Evolutionary conservation across 2,797 vertebrate species (phyloP).

Genomic region (Paratrypauchen microcephalus): DNA sequence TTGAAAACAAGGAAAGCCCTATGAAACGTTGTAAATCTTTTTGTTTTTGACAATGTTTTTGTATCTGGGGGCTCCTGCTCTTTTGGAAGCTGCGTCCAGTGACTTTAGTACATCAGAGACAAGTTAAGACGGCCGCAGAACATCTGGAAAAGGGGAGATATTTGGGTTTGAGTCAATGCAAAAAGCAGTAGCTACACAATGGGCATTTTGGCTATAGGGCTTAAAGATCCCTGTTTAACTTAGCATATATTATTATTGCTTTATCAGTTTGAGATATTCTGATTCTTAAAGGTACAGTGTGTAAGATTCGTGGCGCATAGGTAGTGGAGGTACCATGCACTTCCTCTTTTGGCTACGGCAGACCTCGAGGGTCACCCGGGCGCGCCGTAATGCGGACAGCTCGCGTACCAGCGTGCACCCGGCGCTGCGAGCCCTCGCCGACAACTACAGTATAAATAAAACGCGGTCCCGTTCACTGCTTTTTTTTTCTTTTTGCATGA

Average conservation of each 20-base stretch:
- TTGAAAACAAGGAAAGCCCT: slow-evolving; percentile 64
- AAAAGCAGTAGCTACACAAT: slow-evolving; percentile 77
- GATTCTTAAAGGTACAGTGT: too few relatives aligned
- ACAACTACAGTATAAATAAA: too few relatives aligned
- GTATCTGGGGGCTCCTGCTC: slow-evolving; percentile 50
- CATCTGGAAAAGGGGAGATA: slow-evolving; percentile 72
- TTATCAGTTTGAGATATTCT: slow-evolving; percentile 41
- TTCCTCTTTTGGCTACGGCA: too few relatives aligned
- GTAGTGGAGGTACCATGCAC: too few relatives aligned
- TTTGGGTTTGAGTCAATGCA: slow-evolving; percentile 66
- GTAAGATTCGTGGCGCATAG: too few relatives aligned
- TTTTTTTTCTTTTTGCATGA: too few relatives aligned
- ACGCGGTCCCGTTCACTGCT: too few relatives aligned
- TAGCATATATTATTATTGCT: slow-evolving; percentile 58
- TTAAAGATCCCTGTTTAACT: slow-evolving; percentile 62
- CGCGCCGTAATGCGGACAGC: too few relatives aligned
- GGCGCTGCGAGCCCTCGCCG: too few relatives aligned
- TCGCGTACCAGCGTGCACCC: too few relatives aligned
- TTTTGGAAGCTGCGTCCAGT: slow-evolving; percentile 46
- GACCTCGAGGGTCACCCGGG: too few relatives aligned
- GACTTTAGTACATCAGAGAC: slow-evolving; percentile 66
- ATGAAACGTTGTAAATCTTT: slow-evolving; percentile 56
- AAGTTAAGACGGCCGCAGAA: slow-evolving; percentile 59
- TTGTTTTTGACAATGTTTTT: slow-evolving; percentile 50
- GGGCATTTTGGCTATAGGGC: slow-evolving; percentile 57